Evolutionary conservation across 2,113 vertebrate species (phyloP).

Genomic region (Orycteropus afer): DNA sequence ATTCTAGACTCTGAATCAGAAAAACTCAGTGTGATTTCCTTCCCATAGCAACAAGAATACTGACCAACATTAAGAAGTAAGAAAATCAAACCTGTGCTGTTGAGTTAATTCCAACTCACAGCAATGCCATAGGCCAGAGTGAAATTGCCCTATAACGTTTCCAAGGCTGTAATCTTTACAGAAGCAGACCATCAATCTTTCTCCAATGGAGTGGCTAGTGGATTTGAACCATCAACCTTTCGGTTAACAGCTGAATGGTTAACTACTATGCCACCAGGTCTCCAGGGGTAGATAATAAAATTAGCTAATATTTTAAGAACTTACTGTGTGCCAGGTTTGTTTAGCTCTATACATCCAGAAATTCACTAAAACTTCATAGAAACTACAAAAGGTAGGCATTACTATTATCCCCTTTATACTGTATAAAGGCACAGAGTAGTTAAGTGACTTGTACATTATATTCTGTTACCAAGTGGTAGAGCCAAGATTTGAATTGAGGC

Average conservation of each 20-base stretch:
- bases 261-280: background rate
- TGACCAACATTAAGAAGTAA: accelerated
- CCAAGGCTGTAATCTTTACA: background rate
- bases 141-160: background rate
- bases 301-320: accelerated
- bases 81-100: background rate
- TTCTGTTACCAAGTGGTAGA: background rate
- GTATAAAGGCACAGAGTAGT: background rate
- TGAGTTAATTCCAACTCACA: background rate
- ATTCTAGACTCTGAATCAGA: background rate
- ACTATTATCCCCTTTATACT: background rate
- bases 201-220: background rate
- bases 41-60: background rate
- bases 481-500: background rate
- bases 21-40: accelerated
- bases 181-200: background rate
- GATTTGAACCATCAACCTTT: background rate
- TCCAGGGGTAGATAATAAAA: background rate
- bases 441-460: background rate
- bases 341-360: no score
- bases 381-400: accelerated
- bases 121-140: background rate
- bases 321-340: background rate
- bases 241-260: background rate
- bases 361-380: background rate